These are phyloP conservation scores for Xiphydria camelus DNA, from an alignment of 2,888 invertebrate species.

Conservation along the genomic window DNA sequence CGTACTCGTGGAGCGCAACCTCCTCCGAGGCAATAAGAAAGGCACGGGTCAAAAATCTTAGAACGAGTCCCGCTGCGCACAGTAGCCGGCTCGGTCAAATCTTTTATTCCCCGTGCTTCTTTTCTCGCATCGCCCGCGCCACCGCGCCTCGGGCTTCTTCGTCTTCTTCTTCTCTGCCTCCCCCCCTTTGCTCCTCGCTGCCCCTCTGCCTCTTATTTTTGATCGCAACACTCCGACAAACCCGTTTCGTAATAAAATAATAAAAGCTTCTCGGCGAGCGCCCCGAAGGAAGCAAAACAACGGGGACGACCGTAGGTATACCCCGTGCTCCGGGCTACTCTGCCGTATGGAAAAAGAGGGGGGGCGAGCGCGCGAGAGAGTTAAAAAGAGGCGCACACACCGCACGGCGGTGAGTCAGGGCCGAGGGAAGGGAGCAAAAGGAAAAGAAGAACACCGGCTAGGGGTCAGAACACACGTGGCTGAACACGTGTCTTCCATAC, in stretches of 20 bases:
- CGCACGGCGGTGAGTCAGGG: constrained; percentile 13
- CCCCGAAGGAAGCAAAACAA: constrained; percentile 18
- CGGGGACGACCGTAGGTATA: constrained; percentile 8
- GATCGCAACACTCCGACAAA: constrained; percentile 33
- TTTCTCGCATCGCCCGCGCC: too few relatives aligned
- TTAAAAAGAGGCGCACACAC: constrained; percentile 3
- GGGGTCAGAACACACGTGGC: constrained; percentile 25
- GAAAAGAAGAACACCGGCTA: constrained; percentile 12
- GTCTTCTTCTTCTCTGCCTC: too few relatives aligned
- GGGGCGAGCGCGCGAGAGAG: neutral
- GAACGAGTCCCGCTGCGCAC: too few relatives aligned
- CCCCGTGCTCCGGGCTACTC: too few relatives aligned
- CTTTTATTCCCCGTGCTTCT: neutral
- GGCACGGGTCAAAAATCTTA: too few relatives aligned
- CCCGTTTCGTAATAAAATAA: constrained; percentile 46
- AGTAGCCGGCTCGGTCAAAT: too few relatives aligned
- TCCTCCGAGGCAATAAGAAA: too few relatives aligned
- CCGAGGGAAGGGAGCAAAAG: neutral
- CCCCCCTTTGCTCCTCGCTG: constrained; percentile 21
- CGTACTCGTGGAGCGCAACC: too few relatives aligned
- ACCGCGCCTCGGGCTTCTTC: neutral
- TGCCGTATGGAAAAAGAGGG: constrained; percentile 7
- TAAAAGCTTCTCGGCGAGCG: constrained; percentile 34
- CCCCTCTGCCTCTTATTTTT: constrained; percentile 19
- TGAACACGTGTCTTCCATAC: constrained; percentile 45